phyloP scores from a whole-genome alignment of 2,888 invertebrate genomes.

The Zeuzera pyrina region DNA sequence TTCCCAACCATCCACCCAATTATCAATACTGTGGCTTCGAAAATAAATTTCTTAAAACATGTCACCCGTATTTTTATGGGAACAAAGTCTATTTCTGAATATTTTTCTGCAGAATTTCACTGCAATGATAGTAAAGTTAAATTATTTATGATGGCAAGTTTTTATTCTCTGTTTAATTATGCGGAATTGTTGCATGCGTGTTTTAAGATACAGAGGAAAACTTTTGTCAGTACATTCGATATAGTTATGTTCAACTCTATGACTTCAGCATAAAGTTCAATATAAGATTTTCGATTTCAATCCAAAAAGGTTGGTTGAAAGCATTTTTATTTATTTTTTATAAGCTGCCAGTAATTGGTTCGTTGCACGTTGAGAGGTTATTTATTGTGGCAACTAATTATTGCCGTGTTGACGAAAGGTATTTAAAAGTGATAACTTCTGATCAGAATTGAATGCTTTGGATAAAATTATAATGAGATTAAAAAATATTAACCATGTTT shows the following conservation, averaged over 20 bases:
- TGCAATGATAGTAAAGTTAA: slow-evolving; percentile 12
- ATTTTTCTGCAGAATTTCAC: slow-evolving; percentile 1
- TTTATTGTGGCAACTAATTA: too few species aligned
- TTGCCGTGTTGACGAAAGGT: too few species aligned
- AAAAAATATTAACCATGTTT: too few species aligned
- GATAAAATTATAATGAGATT: too few species aligned
- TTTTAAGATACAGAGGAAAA: slow-evolving; percentile 17
- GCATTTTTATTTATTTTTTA: too few species aligned
- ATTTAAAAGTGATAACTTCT: too few species aligned
- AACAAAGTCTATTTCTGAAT: slow-evolving; percentile 10
- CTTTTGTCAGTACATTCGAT: neutral
- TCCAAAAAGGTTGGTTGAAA: neutral
- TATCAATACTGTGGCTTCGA: neutral
- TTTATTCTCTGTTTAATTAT: slow-evolving; percentile 59
- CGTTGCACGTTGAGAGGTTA: too few species aligned
- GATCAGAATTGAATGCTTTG: too few species aligned
- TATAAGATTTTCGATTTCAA: neutral
- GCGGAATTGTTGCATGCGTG: slow-evolving; percentile 59
- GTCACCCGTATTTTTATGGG: slow-evolving; percentile 1
- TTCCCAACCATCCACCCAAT: slow-evolving; percentile 30
- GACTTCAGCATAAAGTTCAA: neutral
- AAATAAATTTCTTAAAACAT: neutral
- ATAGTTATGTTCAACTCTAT: neutral
- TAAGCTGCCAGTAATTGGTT: too few species aligned
- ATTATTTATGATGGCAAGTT: slow-evolving; percentile 12